Conservation (phyloP, 2,113 vertebrate genomes). For the Petrocephalus zakoni region DNA sequence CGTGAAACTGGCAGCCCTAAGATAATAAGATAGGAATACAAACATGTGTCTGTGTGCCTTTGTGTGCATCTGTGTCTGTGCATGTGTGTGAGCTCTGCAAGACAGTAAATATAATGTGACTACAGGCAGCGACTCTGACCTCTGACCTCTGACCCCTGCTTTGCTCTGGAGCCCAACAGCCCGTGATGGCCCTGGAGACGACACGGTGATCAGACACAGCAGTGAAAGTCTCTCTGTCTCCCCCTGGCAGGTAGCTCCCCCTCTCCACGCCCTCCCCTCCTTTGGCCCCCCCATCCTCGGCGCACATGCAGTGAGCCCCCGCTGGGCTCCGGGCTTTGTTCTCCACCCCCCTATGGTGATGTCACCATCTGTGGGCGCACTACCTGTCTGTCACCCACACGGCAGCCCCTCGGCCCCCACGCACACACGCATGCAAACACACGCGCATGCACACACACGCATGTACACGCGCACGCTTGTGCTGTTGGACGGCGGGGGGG, state of each 20-base stretch:
- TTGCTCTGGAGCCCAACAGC: background rate
- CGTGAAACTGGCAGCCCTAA: no score
- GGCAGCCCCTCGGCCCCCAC: background rate
- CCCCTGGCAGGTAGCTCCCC: background rate
- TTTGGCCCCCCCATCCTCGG: background rate
- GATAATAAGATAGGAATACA: no score
- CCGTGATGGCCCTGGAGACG: background rate
- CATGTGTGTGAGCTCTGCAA: background rate
- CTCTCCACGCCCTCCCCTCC: no score
- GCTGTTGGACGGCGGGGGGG: slow-evolving; percentile 37
- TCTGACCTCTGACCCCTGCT: background rate
- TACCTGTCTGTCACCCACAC: slow-evolving; percentile 15
- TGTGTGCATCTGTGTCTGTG: background rate
- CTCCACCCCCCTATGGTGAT: slow-evolving; percentile 54
- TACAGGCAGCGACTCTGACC: background rate
- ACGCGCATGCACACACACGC: slow-evolving; percentile 15
- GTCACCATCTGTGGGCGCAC: slow-evolving; percentile 51
- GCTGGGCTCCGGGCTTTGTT: slow-evolving; percentile 44
- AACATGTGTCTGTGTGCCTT: background rate
- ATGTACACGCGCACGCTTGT: slow-evolving; percentile 19
- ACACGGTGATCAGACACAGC: background rate
- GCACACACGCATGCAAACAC: slow-evolving; percentile 15
- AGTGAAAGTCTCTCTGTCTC: slow-evolving; percentile 1
- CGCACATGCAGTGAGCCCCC: background rate
- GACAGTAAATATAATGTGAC: background rate